phyloP scores from a whole-genome alignment of 2,888 invertebrate species.

The Pelosia muscerda region DNA sequence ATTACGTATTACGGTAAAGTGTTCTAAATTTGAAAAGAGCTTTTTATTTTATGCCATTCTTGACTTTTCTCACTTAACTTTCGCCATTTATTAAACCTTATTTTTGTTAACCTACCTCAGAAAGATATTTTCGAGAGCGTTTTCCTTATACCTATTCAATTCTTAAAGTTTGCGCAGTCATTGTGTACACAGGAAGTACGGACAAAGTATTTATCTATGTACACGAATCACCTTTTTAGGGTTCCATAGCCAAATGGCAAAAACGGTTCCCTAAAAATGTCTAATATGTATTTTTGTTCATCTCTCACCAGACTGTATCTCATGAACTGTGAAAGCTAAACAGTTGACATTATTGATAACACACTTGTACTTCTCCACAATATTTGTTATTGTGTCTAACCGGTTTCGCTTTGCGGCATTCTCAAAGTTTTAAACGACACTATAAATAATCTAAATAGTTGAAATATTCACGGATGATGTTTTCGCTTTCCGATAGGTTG shows the following conservation, averaged over 20 bases:
- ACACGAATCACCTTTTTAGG: slow-evolving; percentile 2
- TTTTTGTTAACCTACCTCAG: slow-evolving; percentile 6
- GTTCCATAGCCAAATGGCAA: background rate
- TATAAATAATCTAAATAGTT: too few relatives aligned
- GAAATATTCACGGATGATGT: too few relatives aligned
- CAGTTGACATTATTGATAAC: too few relatives aligned
- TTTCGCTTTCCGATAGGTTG: too few relatives aligned
- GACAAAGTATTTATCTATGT: slow-evolving; percentile 12
- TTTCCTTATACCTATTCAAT: slow-evolving; percentile 20
- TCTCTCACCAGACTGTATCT: too few relatives aligned
- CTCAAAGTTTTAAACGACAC: too few relatives aligned
- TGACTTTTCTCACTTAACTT: slow-evolving; percentile 13
- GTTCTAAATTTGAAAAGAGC: slow-evolving; percentile 6
- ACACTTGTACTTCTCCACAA: too few relatives aligned
- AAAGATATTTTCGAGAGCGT: slow-evolving; percentile 12
- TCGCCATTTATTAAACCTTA: slow-evolving; percentile 2
- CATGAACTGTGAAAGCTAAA: too few relatives aligned
- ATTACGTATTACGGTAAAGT: background rate
- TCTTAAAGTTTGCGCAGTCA: slow-evolving; percentile 1
- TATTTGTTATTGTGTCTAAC: too few relatives aligned
- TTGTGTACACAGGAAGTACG: slow-evolving; percentile 21
- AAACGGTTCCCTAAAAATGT: too few relatives aligned
- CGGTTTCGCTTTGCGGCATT: too few relatives aligned
- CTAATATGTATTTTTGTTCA: too few relatives aligned
- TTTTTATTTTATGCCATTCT: background rate